These are phyloP conservation scores for Drosophila bipectinata DNA, from an alignment of 1,140 invertebrate genomes.

Conservation along the genomic window DNA sequence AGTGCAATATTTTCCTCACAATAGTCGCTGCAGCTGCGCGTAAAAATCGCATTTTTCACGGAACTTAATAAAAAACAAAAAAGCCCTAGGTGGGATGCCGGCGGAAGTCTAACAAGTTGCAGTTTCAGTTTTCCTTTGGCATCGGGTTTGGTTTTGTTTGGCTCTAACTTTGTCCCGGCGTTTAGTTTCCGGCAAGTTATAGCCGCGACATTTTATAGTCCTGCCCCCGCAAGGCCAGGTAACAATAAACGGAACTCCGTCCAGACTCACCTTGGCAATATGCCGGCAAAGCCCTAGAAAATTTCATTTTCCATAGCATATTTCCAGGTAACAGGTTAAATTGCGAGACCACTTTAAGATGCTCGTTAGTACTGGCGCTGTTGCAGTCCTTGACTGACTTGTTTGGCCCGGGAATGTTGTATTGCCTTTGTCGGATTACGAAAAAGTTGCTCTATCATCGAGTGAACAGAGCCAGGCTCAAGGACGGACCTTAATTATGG, in stretches of 20 bases:
- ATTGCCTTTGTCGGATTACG: slow-evolving; percentile 35
- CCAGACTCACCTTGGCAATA: slow-evolving; percentile 29
- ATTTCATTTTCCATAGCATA: slow-evolving; percentile 46
- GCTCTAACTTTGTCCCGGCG: slow-evolving; percentile 15
- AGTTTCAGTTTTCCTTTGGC: slow-evolving; percentile 1
- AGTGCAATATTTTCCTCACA: slow-evolving; percentile 12
- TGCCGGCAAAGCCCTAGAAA: slow-evolving; percentile 45
- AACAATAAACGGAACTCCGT: slow-evolving; percentile 33
- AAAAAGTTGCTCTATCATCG: slow-evolving; percentile 53
- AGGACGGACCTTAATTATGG: slow-evolving; percentile 73
- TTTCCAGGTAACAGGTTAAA: slow-evolving; percentile 30
- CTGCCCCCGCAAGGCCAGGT: slow-evolving; percentile 27
- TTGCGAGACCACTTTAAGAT: slow-evolving; percentile 23
- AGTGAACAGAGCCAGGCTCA: slow-evolving; percentile 29
- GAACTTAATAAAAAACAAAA: slow-evolving; percentile 54
- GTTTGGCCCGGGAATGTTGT: slow-evolving; percentile 36
- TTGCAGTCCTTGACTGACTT: slow-evolving; percentile 61
- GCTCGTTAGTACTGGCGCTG: background rate
- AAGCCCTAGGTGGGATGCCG: slow-evolving; percentile 13
- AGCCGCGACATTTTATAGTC: slow-evolving; percentile 59
- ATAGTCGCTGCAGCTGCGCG: slow-evolving; percentile 45
- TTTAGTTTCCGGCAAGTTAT: slow-evolving; percentile 48
- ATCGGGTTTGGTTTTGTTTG: slow-evolving; percentile 17
- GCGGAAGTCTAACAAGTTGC: slow-evolving; percentile 65
- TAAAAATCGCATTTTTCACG: slow-evolving; percentile 72